Evolutionary conservation across 2,888 invertebrate species (phyloP).

Genomic region (Abscondita cerata): DNA sequence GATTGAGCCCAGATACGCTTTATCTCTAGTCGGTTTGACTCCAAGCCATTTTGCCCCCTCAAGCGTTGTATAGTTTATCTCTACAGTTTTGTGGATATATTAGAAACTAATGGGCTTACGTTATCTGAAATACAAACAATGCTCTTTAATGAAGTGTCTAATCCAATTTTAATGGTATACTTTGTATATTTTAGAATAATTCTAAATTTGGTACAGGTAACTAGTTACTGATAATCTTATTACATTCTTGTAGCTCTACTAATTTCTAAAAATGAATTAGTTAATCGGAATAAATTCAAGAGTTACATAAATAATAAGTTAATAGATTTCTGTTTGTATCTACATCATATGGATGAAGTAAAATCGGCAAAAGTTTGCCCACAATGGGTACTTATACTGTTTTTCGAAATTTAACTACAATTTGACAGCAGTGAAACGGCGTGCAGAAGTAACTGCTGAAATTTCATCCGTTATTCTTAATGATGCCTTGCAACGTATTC

Average conservation of each 20-base stretch:
- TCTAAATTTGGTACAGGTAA: neutral
- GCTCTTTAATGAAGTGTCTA: neutral
- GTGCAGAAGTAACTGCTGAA: conserved; percentile 1
- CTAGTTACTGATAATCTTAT: neutral
- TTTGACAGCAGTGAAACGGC: conserved; percentile 6
- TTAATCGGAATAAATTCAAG: neutral
- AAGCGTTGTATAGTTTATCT: no score
- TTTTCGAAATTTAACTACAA: conserved; percentile 3
- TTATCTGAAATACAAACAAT: neutral
- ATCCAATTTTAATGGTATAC: conserved; percentile 1
- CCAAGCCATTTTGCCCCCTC: no score
- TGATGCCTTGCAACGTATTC: neutral
- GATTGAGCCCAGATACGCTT: no score
- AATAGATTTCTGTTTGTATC: neutral
- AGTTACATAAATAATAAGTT: no score
- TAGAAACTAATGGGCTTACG: no score
- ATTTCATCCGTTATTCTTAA: conserved; percentile 9
- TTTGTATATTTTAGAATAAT: neutral
- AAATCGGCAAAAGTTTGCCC: neutral
- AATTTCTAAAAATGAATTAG: neutral
- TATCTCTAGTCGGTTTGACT: no score
- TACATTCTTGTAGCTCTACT: neutral
- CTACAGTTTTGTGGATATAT: no score
- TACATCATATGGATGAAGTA: no score
- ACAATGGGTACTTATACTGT: conserved; percentile 6